phyloP scores from a whole-genome alignment of 2,113 vertebrate species.

The Periophthalmus modestus region DNA sequence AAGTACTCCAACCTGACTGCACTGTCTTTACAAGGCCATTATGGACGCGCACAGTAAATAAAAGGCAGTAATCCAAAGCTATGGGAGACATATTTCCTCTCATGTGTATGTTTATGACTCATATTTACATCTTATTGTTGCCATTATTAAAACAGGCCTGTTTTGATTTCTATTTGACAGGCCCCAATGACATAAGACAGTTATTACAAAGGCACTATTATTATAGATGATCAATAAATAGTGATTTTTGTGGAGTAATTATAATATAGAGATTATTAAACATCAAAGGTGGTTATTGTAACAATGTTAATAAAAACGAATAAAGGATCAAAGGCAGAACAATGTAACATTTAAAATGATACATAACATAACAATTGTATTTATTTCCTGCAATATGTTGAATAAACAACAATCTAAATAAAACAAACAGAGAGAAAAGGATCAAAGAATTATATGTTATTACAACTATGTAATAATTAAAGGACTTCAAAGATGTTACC shows the following conservation, averaged over 20 bases:
- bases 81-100: constrained; percentile 67
- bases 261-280: constrained; percentile 27
- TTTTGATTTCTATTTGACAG: constrained; percentile 45
- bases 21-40: constrained; percentile 69
- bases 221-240: constrained; percentile 13
- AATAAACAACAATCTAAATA: neutral
- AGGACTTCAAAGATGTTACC: neutral
- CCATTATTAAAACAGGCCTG: constrained; percentile 60
- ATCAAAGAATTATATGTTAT: neutral
- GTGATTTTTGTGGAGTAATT: constrained; percentile 18
- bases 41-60: constrained; percentile 65
- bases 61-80: constrained; percentile 58
- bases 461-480: constrained; percentile 9
- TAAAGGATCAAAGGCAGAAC: neutral
- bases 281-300: neutral
- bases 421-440: neutral
- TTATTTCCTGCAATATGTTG: neutral
- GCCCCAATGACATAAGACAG: constrained; percentile 1
- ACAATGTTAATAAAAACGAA: neutral
- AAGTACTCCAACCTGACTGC: constrained; percentile 68
- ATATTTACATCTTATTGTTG: constrained; percentile 71
- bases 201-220: constrained; percentile 4
- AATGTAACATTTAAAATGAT: neutral
- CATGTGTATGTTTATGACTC: constrained; percentile 61
- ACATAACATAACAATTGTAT: neutral